Evolutionary conservation across 2,797 vertebrate species (phyloP).

Genomic region (Sebastolobus alascanus): DNA sequence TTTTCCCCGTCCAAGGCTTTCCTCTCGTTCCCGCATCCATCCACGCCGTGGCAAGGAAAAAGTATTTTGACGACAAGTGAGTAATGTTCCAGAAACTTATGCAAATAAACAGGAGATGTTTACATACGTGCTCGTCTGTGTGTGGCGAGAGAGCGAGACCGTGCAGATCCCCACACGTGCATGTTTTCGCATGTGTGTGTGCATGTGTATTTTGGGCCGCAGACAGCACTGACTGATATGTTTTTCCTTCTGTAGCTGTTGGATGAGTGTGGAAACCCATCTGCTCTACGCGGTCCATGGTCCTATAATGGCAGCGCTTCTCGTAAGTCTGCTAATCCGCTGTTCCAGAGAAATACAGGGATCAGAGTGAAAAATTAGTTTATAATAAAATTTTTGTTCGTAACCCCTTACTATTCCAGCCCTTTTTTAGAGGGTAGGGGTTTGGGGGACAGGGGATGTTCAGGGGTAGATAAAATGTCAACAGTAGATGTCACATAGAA

Average conservation of each 20-base stretch:
- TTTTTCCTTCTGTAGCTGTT: conserved; percentile 89
- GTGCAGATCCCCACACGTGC: conserved; percentile 9
- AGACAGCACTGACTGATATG: conserved; percentile 58
- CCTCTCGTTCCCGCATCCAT: conserved; percentile 94
- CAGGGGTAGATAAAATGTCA: too few relatives aligned
- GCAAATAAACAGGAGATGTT: conserved; percentile 71
- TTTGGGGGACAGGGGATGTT: too few relatives aligned
- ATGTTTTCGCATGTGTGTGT: conserved; percentile 40
- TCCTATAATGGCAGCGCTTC: conserved; percentile 94
- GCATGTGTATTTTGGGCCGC: conserved; percentile 64
- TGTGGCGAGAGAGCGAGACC: conserved; percentile 34
- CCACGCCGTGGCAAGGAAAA: conserved; percentile 93
- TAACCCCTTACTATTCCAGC: not conserved
- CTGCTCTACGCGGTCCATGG: conserved; percentile 97
- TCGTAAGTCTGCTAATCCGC: conserved; percentile 87
- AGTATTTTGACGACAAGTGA: conserved; percentile 99
- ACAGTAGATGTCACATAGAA: too few relatives aligned
- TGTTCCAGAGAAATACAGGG: not conserved
- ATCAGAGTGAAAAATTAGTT: too few relatives aligned
- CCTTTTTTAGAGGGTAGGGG: too few relatives aligned
- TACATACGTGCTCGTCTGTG: conserved; percentile 49
- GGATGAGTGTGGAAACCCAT: conserved; percentile 98
- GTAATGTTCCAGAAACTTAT: conserved; percentile 76
- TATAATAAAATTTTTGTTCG: too few relatives aligned
- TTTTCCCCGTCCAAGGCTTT: conserved; percentile 88